Percentiles rank a stretch among this genome's conserved stretches.
phyloP scores from a whole-genome alignment of 2,888 invertebrate genomes.

The Choristoneura rosaceana region DNA sequence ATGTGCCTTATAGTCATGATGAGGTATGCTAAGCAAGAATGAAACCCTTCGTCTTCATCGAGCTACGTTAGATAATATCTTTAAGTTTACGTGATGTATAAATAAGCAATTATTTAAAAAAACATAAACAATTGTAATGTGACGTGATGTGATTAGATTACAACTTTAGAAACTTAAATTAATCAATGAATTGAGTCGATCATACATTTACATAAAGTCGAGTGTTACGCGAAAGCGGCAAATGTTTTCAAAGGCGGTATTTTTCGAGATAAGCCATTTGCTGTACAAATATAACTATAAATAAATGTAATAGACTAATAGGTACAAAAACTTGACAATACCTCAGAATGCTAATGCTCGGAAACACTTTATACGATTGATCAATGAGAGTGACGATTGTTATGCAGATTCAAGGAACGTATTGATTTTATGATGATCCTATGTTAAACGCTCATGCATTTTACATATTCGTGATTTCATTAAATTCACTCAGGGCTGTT shows the following conservation, averaged over 20 bases:
- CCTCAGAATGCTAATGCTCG: too few relatives aligned
- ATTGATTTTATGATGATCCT: neutral
- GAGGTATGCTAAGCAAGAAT: neutral
- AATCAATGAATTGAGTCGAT: neutral
- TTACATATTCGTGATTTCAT: neutral
- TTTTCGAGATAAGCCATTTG: neutral
- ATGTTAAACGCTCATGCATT: neutral
- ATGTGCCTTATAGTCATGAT: neutral
- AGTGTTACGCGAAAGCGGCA: neutral
- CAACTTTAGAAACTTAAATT: neutral
- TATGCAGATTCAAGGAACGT: slow-evolving; percentile 4
- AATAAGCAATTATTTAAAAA: neutral
- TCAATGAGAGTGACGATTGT: neutral
- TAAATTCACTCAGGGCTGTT: neutral
- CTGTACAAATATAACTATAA: neutral
- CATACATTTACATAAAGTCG: neutral
- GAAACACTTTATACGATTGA: too few relatives aligned
- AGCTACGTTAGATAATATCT: neutral
- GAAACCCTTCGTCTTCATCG: too few relatives aligned
- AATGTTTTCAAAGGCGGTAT: neutral
- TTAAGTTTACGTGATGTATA: neutral
- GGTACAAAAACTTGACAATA: neutral
- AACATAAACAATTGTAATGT: neutral
- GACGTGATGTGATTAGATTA: neutral
- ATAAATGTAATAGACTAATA: neutral